Conservation (phyloP, 2,113 vertebrate genomes). For the Thinocorus orbignyianus region DNA sequence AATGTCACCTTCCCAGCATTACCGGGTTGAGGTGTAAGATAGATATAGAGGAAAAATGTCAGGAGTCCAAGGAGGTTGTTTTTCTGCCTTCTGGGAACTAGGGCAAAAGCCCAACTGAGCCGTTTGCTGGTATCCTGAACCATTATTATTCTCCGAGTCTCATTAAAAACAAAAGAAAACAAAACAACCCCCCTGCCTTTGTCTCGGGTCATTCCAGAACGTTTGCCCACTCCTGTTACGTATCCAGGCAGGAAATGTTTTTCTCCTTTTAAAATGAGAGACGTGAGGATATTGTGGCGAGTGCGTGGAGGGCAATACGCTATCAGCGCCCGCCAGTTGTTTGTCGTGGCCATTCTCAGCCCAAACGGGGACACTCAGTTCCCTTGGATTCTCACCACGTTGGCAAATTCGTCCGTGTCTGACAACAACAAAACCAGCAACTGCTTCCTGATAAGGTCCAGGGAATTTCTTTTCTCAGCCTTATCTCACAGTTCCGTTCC, state of each 20-base stretch:
- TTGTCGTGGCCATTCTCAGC: conserved; percentile 58
- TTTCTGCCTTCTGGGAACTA: conserved; percentile 29
- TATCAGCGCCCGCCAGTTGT: conserved; percentile 74
- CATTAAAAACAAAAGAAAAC: conserved; percentile 53
- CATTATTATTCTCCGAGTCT: conserved; percentile 3
- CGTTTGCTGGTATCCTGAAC: conserved; percentile 47
- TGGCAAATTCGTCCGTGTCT: conserved; percentile 23
- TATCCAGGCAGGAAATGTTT: conserved; percentile 79
- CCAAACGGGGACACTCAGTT: conserved; percentile 46
- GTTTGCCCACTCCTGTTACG: conserved; percentile 59
- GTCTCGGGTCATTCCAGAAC: conserved; percentile 68
- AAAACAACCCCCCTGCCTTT: conserved; percentile 23
- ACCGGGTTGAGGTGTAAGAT: background rate
- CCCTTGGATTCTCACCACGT: conserved; percentile 7
- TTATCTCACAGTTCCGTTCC: conserved; percentile 59
- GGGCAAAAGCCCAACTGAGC: conserved; percentile 11
- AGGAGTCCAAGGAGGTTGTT: background rate
- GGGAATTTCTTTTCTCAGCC: conserved; percentile 19
- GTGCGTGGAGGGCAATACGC: background rate
- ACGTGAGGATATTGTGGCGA: conserved; percentile 56
- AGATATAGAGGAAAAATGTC: background rate
- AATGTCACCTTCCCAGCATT: background rate
- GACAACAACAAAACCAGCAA: background rate
- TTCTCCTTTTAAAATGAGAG: conserved; percentile 66
- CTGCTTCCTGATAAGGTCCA: conserved; percentile 33